phyloP scores from a whole-genome alignment of 2,888 invertebrate species.

The Pammene aurita region DNA sequence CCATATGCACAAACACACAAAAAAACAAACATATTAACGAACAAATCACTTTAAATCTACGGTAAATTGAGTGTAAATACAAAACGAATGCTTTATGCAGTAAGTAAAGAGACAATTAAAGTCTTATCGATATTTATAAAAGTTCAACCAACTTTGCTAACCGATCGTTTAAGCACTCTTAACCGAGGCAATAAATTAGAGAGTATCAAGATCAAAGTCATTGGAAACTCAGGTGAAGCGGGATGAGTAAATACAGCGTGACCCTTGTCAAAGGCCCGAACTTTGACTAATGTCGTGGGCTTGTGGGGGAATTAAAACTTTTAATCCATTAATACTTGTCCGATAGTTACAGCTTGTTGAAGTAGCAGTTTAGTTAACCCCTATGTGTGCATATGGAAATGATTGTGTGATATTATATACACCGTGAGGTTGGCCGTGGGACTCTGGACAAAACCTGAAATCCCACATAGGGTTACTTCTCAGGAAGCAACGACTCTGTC shows the following conservation, averaged over 20 bases:
- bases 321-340: conserved; percentile 29
- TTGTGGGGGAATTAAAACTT: conserved; percentile 26
- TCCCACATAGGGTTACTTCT: no score
- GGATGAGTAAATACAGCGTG: conserved; percentile 34
- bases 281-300: conserved; percentile 33
- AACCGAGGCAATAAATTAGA: conserved; percentile 20
- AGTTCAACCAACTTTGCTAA: not conserved
- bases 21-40: no score
- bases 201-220: conserved; percentile 28
- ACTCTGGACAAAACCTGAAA: no score
- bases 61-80: no score
- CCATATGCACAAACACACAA: no score
- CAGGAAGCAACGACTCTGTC: no score
- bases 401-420: not conserved
- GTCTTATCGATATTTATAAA: not conserved
- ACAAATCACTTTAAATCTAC: no score
- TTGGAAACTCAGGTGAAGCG: conserved; percentile 22
- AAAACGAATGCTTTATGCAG: not conserved
- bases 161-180: conserved; percentile 15
- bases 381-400: not conserved
- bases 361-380: not conserved
- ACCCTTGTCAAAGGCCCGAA: conserved; percentile 38
- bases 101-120: not conserved
- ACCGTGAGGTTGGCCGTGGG: no score
- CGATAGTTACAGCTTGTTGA: conserved; percentile 17